phyloP scores from a whole-genome alignment of 2,113 vertebrate genomes.

The Oreotrochilus melanogaster region DNA sequence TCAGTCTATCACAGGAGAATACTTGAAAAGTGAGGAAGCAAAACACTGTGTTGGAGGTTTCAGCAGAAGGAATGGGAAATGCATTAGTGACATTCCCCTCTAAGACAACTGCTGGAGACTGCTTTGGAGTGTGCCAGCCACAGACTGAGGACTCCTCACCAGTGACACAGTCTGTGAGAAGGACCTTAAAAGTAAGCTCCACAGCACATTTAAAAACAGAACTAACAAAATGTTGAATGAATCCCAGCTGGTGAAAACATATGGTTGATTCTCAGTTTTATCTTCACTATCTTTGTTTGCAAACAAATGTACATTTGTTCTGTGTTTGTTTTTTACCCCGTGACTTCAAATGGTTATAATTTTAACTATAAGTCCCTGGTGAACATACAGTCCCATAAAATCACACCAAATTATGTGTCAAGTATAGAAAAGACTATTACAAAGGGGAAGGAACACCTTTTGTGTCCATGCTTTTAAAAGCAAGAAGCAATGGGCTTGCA shows the following conservation, averaged over 20 bases:
- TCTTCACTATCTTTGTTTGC: constrained; percentile 75
- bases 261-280: constrained; percentile 71
- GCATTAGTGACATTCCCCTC: background rate
- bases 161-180: background rate
- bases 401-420: constrained; percentile 8
- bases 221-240: constrained; percentile 67
- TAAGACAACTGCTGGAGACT: background rate
- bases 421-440: background rate
- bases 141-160: background rate
- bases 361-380: constrained; percentile 35
- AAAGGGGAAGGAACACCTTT: background rate
- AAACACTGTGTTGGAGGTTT: constrained; percentile 14
- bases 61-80: constrained; percentile 9
- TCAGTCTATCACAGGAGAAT: background rate
- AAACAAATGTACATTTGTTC: constrained; percentile 80
- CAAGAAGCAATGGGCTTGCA: background rate
- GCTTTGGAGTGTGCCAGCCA: background rate
- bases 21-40: background rate
- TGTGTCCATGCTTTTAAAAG: background rate
- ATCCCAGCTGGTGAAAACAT: constrained; percentile 78
- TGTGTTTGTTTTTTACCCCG: constrained; percentile 63
- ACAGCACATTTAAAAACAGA: constrained; percentile 28
- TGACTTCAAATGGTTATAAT: constrained; percentile 51
- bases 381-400: constrained; percentile 34
- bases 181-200: constrained; percentile 27